Evolutionary conservation across 2,113 vertebrate species (phyloP).

Genomic region (Peucedramus taeniatus): DNA sequence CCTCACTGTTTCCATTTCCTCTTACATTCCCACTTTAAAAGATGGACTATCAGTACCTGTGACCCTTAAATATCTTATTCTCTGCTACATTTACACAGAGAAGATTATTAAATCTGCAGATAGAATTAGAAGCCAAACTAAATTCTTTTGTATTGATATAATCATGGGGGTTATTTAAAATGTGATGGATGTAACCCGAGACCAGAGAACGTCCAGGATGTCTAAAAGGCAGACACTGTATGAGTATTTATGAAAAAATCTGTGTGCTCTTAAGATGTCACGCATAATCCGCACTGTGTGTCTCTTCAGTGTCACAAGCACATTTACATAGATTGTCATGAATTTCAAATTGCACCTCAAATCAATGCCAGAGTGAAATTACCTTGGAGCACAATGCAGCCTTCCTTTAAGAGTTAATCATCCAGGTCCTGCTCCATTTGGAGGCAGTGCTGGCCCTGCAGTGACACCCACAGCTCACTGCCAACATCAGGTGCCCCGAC

Average conservation of each 20-base stretch:
- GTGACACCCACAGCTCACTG: background rate
- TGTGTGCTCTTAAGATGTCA: constrained; percentile 75
- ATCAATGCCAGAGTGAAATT: constrained; percentile 68
- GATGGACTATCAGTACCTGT: background rate
- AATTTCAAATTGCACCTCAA: constrained; percentile 75
- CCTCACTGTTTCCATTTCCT: background rate
- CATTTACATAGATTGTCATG: constrained; percentile 77
- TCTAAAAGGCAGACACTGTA: constrained; percentile 68
- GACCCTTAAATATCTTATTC: constrained; percentile 13
- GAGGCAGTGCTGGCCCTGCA: background rate
- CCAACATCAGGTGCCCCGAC: fast-evolving
- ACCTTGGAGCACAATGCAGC: constrained; percentile 42
- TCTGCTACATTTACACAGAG: constrained; percentile 49
- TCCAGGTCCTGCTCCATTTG: background rate
- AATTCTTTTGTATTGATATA: constrained; percentile 44
- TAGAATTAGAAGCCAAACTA: constrained; percentile 56
- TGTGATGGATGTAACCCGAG: constrained; percentile 17
- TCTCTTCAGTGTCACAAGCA: constrained; percentile 77
- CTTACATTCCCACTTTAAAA: background rate
- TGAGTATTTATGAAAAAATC: constrained; percentile 72
- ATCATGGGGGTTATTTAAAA: constrained; percentile 24
- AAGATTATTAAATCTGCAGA: constrained; percentile 64
- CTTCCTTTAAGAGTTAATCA: constrained; percentile 46
- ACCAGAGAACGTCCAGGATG: constrained; percentile 30
- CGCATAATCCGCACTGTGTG: constrained; percentile 67